Base-by-base conservation (phyloP, 2,797 vertebrate genomes). In the Eulemur albifrons region DNA sequence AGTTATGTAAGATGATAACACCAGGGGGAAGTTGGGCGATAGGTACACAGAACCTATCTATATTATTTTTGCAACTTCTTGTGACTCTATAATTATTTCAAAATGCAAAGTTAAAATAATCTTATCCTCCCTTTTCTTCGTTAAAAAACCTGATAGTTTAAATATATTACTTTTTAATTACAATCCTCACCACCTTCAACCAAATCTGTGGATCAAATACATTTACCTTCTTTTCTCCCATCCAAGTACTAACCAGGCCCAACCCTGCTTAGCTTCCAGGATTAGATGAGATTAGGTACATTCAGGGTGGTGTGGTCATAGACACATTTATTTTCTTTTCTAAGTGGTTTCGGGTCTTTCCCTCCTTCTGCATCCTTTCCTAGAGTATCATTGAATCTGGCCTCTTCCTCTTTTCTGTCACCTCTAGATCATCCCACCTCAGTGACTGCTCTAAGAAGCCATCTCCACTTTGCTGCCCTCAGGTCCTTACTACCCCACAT, bases 121-220 rank as follows among this genome's bases (percentile, higher is more conserved):
- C 5, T 13, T 72, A 48, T 45, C 32, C 8, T 73, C 30, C 8
- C 8, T 52, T 79, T 18, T 88, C 32, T 87, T 65, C 11, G 21
- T 83, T 81, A 45, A 23, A 95, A 97, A 83, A 88, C 63, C 48
- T 59, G 32, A 57, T 23, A 72, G 21, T 86, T 81, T 50, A 92
- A 77, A 85, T 13, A 59, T 30, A 43, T n/a, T 35, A 43, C 15
- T 63, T 93, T 27, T 91, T 59, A 82, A 35, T 67, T 23, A 76
- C 15, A 57, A 14, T 87, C 15, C 25, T 91, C 20, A 38, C 30
- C 30, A 87, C 14, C 59, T 96, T 91, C 38, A 45, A 35, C 52
- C 52, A 94, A 72, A 86, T 82, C 81, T 82, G 87, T 48, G 23
- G n/a, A 86, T 94, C 50, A 93, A 93, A 77, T 63, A 69, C 8